These are phyloP conservation scores for Sorex araneus DNA, from an alignment of 2,113 vertebrate species.

Conservation along the genomic window DNA sequence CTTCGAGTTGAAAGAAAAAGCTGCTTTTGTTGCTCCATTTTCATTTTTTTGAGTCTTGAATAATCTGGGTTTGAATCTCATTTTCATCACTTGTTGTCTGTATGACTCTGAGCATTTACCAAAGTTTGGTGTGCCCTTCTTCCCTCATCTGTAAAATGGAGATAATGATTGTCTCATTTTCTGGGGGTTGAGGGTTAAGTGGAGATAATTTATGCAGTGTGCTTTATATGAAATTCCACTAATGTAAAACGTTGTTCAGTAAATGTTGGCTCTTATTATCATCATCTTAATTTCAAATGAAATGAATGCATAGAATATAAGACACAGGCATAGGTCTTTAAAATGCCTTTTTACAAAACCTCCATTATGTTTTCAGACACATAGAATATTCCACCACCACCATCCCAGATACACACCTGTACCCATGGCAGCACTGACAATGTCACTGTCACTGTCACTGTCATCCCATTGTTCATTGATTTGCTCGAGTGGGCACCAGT, in stretches of 20 bases:
- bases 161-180: background rate
- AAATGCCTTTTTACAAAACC: background rate
- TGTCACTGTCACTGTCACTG: no score
- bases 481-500: no score
- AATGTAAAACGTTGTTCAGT: slow-evolving; percentile 31
- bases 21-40: slow-evolving; percentile 5
- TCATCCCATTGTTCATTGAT: no score
- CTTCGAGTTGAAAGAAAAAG: slow-evolving; percentile 39
- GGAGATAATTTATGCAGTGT: slow-evolving; percentile 19
- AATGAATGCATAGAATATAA: slow-evolving; percentile 1
- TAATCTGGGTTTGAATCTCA: slow-evolving; percentile 10
- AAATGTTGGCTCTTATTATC: slow-evolving; percentile 52
- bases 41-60: slow-evolving; percentile 28
- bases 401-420: no score
- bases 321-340: background rate
- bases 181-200: background rate
- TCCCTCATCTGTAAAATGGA: slow-evolving; percentile 46
- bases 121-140: background rate
- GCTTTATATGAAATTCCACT: slow-evolving; percentile 25
- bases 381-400: background rate
- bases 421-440: background rate
- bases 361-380: background rate
- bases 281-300: slow-evolving; percentile 71
- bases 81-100: background rate
- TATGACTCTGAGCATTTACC: slow-evolving; percentile 19